Base-by-base conservation (phyloP, 2,797 vertebrate species). In the Lagocephalus sceleratus region DNA sequence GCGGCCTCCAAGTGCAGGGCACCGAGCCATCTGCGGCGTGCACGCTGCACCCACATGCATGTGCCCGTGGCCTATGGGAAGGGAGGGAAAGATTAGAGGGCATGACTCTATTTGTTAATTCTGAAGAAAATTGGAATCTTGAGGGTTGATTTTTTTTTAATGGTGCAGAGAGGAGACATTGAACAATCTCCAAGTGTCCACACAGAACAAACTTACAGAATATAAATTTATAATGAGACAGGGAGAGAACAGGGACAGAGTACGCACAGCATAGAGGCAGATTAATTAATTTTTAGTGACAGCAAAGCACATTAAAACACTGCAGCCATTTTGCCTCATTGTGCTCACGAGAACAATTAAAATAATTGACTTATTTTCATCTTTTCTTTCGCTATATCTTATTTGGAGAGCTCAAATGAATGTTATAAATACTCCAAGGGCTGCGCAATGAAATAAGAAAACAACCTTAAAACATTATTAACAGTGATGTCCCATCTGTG, bases 1-100 rank as follows among this genome's bases (percentile, higher is more conserved):
- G 86, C 87, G 82, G 76, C 86, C 90, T 88, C 74, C 58, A 20
- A 88, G 87, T 61, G 64, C 29, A 71, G 82, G 78, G 75, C 79
- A 78, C 58, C 32, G 58, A 72, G 81, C 76, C 61, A 76, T 84
- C 73, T 62, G 38, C 68, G 53, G 66, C 72, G 59, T 69, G 52
- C 75, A 62, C 75, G 71, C 79, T 60, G 66, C 51, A 23, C 58
- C 63, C 73, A 68, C 73, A 71, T 25, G 38, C 66, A 60, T 41
- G 66, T 59, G 68, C 60, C 68, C 59, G 49, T 55, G 66, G 66
- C 57, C 64, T 47, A 47, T 63, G 57, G 65, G 64, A 73, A 62
- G 50, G 54, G 57, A 71, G 67, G 66, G 60, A 46, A 46, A 66
- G 44, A 60, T 67, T 29, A 64, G 66, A 66, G 63, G 69, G 75